phyloP scores from a whole-genome alignment of 1,140 invertebrate genomes.

The Macrotrachela quadricornifera region DNA sequence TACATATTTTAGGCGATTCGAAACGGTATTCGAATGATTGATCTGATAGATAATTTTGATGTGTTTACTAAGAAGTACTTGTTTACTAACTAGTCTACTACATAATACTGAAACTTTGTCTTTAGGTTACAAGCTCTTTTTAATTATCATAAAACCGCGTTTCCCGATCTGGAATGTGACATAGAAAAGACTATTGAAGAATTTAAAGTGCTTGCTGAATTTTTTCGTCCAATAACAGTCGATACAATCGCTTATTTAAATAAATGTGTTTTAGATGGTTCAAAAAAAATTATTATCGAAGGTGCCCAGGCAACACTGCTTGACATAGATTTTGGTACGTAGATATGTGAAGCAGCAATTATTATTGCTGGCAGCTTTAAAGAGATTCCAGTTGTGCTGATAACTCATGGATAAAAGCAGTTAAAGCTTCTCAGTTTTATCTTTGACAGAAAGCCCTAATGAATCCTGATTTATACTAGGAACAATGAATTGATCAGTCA shows the following conservation, averaged over 20 bases:
- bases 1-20: slow-evolving; percentile 41
- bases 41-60: slow-evolving; percentile 74
- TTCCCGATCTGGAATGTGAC: too few relatives aligned
- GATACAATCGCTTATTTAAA: slow-evolving; percentile 79
- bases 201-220: slow-evolving; percentile 57
- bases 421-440: too few relatives aligned
- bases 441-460: too few relatives aligned
- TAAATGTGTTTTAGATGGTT: slow-evolving; percentile 40
- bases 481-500: too few relatives aligned
- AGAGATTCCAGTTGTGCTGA: too few relatives aligned
- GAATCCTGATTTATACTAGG: too few relatives aligned
- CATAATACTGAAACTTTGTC: neutral
- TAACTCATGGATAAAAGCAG: too few relatives aligned
- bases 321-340: slow-evolving; percentile 91
- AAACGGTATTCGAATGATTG: slow-evolving; percentile 72
- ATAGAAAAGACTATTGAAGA: too few relatives aligned
- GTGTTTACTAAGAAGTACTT: slow-evolving; percentile 58
- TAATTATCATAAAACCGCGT: too few relatives aligned
- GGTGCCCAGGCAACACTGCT: slow-evolving; percentile 89
- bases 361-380: too few relatives aligned
- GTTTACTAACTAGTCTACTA: neutral
- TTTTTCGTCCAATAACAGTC: slow-evolving; percentile 59
- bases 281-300: slow-evolving; percentile 45
- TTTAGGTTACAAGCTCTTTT: neutral
- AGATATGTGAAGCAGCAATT: too few relatives aligned